Base-by-base conservation (phyloP, 2,113 vertebrate species). In the Carettochelys insculpta region DNA sequence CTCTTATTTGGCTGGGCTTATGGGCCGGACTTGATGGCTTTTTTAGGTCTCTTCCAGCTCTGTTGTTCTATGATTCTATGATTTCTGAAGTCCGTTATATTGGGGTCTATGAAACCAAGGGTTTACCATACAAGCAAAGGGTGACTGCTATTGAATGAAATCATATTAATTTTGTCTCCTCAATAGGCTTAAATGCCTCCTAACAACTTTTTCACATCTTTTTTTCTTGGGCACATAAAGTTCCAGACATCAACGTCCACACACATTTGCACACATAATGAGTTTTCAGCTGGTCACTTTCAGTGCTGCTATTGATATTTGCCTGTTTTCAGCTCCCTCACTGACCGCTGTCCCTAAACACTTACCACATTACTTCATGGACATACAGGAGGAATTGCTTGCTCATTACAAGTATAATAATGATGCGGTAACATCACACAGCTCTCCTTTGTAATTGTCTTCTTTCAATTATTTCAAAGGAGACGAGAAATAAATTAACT, bases 361-460 rank as follows among this genome's bases (percentile, higher is more conserved):
- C 85, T 80, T 89, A 78, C 48, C 82, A 3, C 29, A 78, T 80
- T 80, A 1, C 89, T 94, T 95, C 90, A 89, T 0, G 56, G 92
- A 29, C 47, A 78, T 83, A 77, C 82, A 81, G 83, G 68, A 96
- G 78, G 83, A 87, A 91, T 54, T 47, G 53, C 75, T 94, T 86
- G 56, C 88, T 93, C 75, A 16, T 87, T 90, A 77, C 77, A 51
- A 81, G 94, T 95, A 88, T 89, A 89, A 94, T 95, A 92, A 79
- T 27, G 56, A 77, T 48, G 27, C 77, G 4, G n/a, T 24, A 83
- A 86, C 77, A 83, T 0, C 22, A 78, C 71, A 24, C 41, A 56
- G 83, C 71, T 90, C 80, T 41, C 53, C 88, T 75, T 14, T 14
- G 56, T 27, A 2, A 45, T 71, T 58, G 81, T 24, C 45, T 68